A percentile compares a stretch with the other conserved stretches of the same genome.
These are phyloP conservation scores for Clarias gariepinus DNA, from an alignment of 2,113 vertebrate genomes.

Conservation along the genomic window DNA sequence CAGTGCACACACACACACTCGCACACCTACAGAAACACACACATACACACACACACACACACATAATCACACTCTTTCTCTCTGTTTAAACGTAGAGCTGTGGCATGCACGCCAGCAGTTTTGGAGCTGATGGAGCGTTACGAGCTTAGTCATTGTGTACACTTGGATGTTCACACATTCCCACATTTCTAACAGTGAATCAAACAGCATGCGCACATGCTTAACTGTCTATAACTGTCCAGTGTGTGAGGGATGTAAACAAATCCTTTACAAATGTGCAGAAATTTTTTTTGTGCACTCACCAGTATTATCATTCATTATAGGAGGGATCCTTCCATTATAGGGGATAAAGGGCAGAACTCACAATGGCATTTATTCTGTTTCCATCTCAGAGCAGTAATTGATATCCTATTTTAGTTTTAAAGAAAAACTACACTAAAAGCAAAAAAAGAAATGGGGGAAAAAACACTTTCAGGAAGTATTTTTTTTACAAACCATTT, in stretches of 20 bases:
- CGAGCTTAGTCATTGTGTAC: conserved; percentile 9
- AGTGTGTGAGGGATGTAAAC: not conserved
- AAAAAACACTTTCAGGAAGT: too few species aligned
- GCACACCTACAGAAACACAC: not conserved
- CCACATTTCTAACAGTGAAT: not conserved
- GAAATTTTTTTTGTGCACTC: not conserved
- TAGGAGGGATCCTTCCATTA: too few species aligned
- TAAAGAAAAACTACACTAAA: not conserved
- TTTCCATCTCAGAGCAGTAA: not conserved
- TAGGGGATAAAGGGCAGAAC: too few species aligned
- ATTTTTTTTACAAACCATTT: too few species aligned
- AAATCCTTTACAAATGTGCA: not conserved
- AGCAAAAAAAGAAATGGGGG: too few species aligned
- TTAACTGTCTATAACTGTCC: not conserved
- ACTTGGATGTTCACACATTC: not conserved
- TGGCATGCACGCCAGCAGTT: conserved; percentile 1
- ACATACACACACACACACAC: not conserved
- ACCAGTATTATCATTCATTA: not conserved
- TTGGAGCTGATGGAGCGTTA: conserved; percentile 9
- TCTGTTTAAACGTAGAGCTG: not conserved
- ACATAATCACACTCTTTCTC: not conserved
- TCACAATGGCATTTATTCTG: not conserved
- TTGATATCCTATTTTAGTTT: not conserved
- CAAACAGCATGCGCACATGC: not conserved
- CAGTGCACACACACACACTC: not conserved